Percentiles rank a stretch among this genome's conserved stretches.
These are phyloP conservation scores for Drosophila subpulchrella DNA, from an alignment of 1,140 invertebrate species.

Conservation along the genomic window DNA sequence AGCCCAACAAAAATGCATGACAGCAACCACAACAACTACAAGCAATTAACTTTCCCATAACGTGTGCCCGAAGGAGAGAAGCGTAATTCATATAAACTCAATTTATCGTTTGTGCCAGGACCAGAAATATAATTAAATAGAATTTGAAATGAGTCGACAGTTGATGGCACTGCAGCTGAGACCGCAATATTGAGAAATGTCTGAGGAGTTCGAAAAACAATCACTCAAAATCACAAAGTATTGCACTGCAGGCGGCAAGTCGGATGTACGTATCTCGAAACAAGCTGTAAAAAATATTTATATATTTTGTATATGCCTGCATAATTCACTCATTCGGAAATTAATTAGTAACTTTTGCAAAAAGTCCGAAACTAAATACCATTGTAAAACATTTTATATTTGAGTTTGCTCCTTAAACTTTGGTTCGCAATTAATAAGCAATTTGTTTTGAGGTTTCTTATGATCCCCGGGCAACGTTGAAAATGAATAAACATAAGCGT, in stretches of 20 bases:
- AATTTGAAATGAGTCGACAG: slow-evolving; percentile 20
- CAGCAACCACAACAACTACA: slow-evolving; percentile 32
- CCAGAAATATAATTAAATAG: slow-evolving; percentile 43
- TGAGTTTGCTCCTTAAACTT: neutral
- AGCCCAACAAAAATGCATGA: slow-evolving; percentile 16
- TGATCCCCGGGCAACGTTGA: neutral
- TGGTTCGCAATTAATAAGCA: slow-evolving; percentile 37
- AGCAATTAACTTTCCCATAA: slow-evolving; percentile 58
- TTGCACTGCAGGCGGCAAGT: neutral
- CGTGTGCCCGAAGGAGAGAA: slow-evolving; percentile 3
- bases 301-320: too few species aligned
- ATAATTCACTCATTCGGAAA: neutral
- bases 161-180: slow-evolving; percentile 2
- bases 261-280: too few species aligned
- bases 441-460: slow-evolving; percentile 23
- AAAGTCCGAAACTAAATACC: neutral
- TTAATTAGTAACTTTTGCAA: neutral
- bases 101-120: slow-evolving; percentile 36
- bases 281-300: too few species aligned
- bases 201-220: neutral
- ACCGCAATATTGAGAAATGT: slow-evolving; percentile 1
- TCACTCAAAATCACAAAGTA: neutral
- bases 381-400: neutral
- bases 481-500: slow-evolving; percentile 5
- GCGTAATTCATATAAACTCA: slow-evolving; percentile 33